These are phyloP conservation scores for Microctenopoma steveboyesi DNA, from an alignment of 2,797 vertebrate species.

Conservation along the genomic window DNA sequence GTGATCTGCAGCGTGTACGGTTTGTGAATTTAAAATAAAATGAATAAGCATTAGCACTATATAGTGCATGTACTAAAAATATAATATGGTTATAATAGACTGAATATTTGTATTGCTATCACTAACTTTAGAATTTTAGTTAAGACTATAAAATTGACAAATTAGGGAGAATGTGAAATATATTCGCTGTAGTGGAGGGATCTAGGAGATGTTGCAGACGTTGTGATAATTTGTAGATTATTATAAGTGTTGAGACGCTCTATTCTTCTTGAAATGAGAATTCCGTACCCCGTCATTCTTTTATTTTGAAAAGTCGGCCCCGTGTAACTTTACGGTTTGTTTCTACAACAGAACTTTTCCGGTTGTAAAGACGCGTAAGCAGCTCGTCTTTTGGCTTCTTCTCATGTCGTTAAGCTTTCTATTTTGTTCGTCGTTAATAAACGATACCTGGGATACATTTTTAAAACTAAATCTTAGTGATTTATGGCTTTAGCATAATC, in stretches of 20 bases:
- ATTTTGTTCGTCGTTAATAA: background rate
- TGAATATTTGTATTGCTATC: no score
- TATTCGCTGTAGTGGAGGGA: background rate
- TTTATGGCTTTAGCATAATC: background rate
- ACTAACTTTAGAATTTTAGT: background rate
- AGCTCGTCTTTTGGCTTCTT: background rate
- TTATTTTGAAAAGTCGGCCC: constrained; percentile 14
- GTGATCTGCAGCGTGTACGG: no score
- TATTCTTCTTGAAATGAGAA: background rate
- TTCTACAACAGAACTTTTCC: constrained; percentile 1
- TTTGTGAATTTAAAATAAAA: no score
- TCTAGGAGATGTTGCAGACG: background rate
- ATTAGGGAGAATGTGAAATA: fast-evolving
- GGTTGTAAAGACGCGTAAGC: constrained; percentile 27
- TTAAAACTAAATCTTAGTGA: no score
- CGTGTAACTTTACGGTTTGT: background rate
- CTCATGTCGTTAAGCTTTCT: background rate
- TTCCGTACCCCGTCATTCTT: background rate
- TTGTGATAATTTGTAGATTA: background rate
- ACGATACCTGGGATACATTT: no score
- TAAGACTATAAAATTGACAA: background rate
- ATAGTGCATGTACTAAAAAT: no score
- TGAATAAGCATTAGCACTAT: no score
- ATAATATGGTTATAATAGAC: no score
- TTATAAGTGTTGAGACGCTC: no score